A percentile compares a stretch with the other conserved stretches of the same genome.
Conservation (phyloP, 2,797 vertebrate species). For the Takifugu ocellatus region DNA sequence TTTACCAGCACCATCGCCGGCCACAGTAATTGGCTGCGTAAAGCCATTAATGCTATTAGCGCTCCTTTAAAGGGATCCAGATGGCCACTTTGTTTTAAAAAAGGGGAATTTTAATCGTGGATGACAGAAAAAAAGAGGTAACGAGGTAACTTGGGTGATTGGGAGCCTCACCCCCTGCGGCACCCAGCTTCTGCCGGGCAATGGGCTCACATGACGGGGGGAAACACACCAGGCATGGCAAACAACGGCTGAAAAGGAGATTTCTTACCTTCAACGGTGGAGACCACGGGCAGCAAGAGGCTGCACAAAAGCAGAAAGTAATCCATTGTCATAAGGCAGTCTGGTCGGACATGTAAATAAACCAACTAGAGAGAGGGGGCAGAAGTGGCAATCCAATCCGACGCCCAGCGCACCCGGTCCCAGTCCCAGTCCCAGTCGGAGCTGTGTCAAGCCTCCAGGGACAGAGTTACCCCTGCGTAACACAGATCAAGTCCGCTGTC, state of each 20-base stretch:
- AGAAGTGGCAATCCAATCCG: slow-evolving; percentile 58
- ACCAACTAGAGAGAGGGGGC: slow-evolving; percentile 46
- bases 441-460: slow-evolving; percentile 60
- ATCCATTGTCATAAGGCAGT: slow-evolving; percentile 81
- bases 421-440: slow-evolving; percentile 58
- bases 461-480: slow-evolving; percentile 61
- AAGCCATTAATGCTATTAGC: slow-evolving; percentile 39
- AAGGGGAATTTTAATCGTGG: background rate
- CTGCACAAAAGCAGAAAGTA: slow-evolving; percentile 81
- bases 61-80: slow-evolving; percentile 22
- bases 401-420: slow-evolving; percentile 56
- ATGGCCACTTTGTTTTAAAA: slow-evolving; percentile 24
- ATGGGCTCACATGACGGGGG: slow-evolving; percentile 10
- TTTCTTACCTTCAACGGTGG: slow-evolving; percentile 79
- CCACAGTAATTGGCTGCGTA: slow-evolving; percentile 26
- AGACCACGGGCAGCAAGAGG: slow-evolving; percentile 73
- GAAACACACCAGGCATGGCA: slow-evolving; percentile 17
- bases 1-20: slow-evolving; percentile 23
- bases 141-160: background rate
- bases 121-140: background rate
- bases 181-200: slow-evolving; percentile 12
- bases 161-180: slow-evolving; percentile 16
- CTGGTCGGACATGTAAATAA: slow-evolving; percentile 75
- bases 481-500: slow-evolving; percentile 25
- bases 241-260: slow-evolving; percentile 4